Evolutionary conservation across 1,140 invertebrate genomes (phyloP).

Genomic region (Lordiphosa clarofinis): DNA sequence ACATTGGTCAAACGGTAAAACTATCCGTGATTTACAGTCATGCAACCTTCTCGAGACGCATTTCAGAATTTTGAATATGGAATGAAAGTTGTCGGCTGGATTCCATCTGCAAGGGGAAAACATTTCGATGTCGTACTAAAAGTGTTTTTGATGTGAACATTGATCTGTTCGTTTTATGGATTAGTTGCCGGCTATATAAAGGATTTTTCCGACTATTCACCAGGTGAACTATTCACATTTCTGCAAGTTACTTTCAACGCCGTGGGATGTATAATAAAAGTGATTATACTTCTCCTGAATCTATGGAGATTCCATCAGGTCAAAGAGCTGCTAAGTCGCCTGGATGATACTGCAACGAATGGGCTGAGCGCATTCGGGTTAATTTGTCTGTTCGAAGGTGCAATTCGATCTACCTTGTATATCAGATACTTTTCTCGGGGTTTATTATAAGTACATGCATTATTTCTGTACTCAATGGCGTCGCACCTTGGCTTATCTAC

Average conservation of each 20-base stretch:
- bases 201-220: slow-evolving; percentile 23
- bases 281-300: background rate
- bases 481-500: slow-evolving; percentile 32
- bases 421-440: slow-evolving; percentile 5
- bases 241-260: slow-evolving; percentile 35
- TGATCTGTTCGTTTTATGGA: slow-evolving; percentile 22
- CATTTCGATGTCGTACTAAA: background rate
- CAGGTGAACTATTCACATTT: slow-evolving; percentile 28
- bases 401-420: slow-evolving; percentile 33
- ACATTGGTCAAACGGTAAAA: too few relatives aligned
- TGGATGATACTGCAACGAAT: slow-evolving; percentile 24
- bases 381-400: slow-evolving; percentile 28
- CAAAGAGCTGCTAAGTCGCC: slow-evolving; percentile 12
- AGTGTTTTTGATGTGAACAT: background rate
- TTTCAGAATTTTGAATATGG: slow-evolving; percentile 26
- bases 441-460: slow-evolving; percentile 14
- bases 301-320: slow-evolving; percentile 8
- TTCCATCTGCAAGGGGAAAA: background rate
- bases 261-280: slow-evolving; percentile 13
- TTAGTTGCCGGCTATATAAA: slow-evolving; percentile 19
- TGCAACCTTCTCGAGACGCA: slow-evolving; percentile 15
- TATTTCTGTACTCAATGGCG: background rate
- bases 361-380: slow-evolving; percentile 16
- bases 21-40: background rate
- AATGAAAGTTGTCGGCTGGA: slow-evolving; percentile 33